phyloP scores from a whole-genome alignment of 2,888 invertebrate species.

The Acrobasis suavella region DNA sequence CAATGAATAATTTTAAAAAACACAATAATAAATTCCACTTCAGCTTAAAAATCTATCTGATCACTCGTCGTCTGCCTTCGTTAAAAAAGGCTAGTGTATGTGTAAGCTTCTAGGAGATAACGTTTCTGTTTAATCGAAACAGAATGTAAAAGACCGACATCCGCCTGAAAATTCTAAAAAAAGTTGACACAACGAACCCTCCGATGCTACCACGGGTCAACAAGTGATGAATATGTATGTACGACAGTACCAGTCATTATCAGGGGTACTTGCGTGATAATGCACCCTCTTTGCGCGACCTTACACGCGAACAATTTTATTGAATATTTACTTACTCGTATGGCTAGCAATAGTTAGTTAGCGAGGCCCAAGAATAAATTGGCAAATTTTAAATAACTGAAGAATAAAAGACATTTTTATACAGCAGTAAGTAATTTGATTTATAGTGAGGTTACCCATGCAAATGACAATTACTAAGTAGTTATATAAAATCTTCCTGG shows the following conservation, averaged over 20 bases:
- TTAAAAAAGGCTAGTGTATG: too few species aligned
- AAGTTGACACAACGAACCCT: background rate
- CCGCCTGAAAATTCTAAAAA: background rate
- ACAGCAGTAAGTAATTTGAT: too few species aligned
- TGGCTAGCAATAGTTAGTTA: background rate
- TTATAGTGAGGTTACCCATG: too few species aligned
- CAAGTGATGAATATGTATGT: constrained; percentile 15
- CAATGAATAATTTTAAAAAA: too few species aligned
- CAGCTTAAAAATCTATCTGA: too few species aligned
- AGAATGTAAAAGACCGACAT: background rate
- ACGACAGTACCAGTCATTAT: constrained; percentile 13
- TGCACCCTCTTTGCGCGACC: constrained; percentile 20
- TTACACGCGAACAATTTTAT: constrained; percentile 14
- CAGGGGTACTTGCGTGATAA: constrained; percentile 23
- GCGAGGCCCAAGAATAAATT: background rate
- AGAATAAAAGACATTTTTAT: background rate
- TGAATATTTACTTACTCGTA: background rate
- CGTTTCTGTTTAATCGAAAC: too few species aligned
- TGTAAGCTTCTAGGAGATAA: too few species aligned
- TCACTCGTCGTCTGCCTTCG: too few species aligned
- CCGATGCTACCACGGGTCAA: constrained; percentile 1
- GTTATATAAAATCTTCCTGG: too few species aligned
- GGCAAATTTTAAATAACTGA: background rate
- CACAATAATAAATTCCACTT: too few species aligned
- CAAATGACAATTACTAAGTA: too few species aligned